A percentile compares a stretch with the other conserved stretches of the same genome.
phyloP scores from a whole-genome alignment of 2,797 vertebrate genomes.

The Muscicapa striata region DNA sequence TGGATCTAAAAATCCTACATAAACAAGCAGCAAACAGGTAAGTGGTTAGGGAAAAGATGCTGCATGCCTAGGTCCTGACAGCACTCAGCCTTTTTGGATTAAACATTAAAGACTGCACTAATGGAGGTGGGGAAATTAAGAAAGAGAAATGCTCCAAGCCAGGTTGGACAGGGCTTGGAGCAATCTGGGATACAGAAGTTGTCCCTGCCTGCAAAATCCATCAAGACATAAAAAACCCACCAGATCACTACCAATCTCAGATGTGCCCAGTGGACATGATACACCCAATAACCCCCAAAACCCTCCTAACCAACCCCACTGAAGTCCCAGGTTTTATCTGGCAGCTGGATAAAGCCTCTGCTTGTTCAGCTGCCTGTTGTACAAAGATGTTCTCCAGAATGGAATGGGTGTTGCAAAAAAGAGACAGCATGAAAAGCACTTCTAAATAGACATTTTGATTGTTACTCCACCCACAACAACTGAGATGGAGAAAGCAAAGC shows the following conservation, averaged over 20 bases:
- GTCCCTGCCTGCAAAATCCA: not conserved
- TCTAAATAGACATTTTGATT: not conserved
- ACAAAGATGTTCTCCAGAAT: not conserved
- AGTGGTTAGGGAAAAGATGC: not conserved
- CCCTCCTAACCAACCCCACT: not conserved
- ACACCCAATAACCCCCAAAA: not conserved
- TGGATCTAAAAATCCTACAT: not conserved
- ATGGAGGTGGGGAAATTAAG: not conserved
- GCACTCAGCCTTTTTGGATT: not conserved
- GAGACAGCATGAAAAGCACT: not conserved
- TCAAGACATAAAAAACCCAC: not conserved
- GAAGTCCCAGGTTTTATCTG: not conserved
- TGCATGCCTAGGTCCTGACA: not conserved
- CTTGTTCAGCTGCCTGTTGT: accelerated
- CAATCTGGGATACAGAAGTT: not conserved
- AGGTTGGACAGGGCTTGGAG: not conserved
- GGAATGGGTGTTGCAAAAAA: not conserved
- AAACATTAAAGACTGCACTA: not conserved
- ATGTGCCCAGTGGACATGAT: not conserved
- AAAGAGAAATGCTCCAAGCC: not conserved
- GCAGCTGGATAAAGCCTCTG: not conserved
- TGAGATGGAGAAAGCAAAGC: not conserved
- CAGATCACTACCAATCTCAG: not conserved
- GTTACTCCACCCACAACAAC: not conserved
- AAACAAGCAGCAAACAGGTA: not conserved